Conservation (phyloP, 2,113 vertebrate species). For the Amphiprion ocellaris region DNA sequence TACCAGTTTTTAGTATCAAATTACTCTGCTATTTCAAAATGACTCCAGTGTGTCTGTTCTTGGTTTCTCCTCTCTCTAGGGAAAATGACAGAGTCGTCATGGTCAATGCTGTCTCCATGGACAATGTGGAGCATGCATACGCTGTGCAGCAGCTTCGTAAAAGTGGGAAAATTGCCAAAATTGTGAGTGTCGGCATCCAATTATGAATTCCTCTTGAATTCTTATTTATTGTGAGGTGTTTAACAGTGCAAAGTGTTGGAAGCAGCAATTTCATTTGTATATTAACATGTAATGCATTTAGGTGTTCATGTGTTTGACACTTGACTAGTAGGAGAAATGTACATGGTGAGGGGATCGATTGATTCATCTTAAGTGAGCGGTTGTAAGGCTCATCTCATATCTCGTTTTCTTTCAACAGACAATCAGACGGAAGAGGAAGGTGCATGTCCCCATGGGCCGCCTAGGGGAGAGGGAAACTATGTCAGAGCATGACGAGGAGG, state of each 20-base stretch:
- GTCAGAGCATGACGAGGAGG: slow-evolving; percentile 95
- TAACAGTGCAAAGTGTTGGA: neutral
- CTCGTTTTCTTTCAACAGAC: slow-evolving; percentile 84
- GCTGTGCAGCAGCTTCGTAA: slow-evolving; percentile 98
- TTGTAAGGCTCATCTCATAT: slow-evolving; percentile 19
- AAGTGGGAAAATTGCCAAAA: slow-evolving; percentile 99
- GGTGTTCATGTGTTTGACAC: neutral
- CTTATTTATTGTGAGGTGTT: neutral
- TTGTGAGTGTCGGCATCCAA: slow-evolving; percentile 87
- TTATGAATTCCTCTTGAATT: neutral
- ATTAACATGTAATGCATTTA: neutral
- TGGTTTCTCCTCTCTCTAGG: slow-evolving; percentile 76
- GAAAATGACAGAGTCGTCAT: slow-evolving; percentile 99
- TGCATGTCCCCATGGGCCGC: slow-evolving; percentile 92
- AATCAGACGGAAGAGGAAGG: slow-evolving; percentile 96
- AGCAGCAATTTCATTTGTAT: neutral
- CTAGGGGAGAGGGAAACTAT: slow-evolving; percentile 92
- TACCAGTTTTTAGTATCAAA: slow-evolving; percentile 40
- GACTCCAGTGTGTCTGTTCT: slow-evolving; percentile 54
- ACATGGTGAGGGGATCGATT: neutral
- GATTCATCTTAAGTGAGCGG: slow-evolving; percentile 22
- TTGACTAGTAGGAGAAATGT: neutral
- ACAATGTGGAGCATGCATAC: slow-evolving; percentile 98
- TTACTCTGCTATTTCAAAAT: slow-evolving; percentile 39
- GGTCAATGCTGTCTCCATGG: slow-evolving; percentile 99